These are phyloP conservation scores for Rotaria sp. DNA, from an alignment of 2,888 invertebrate genomes.

Conservation along the genomic window DNA sequence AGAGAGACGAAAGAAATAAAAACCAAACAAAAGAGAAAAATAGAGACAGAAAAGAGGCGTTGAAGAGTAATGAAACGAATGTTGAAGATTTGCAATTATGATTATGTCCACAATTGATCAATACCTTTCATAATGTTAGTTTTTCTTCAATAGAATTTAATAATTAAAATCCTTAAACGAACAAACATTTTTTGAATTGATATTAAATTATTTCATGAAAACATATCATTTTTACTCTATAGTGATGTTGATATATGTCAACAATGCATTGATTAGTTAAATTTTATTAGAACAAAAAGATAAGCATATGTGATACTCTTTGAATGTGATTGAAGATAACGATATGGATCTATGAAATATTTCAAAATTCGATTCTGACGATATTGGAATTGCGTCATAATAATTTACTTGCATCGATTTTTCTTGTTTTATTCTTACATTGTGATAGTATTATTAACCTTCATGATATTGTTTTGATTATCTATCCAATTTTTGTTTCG, in stretches of 20 bases:
- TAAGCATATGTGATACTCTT: not conserved
- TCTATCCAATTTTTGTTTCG: too few relatives aligned
- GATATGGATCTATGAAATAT: not conserved
- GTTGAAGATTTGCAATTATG: not conserved
- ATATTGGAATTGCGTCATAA: too few relatives aligned
- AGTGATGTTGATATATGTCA: too few relatives aligned
- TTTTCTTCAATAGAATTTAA: too few relatives aligned
- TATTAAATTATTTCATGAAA: too few relatives aligned
- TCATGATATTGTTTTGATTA: too few relatives aligned
- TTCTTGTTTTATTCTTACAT: not conserved
- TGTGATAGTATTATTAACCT: not conserved
- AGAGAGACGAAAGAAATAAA: constrained; percentile 7
- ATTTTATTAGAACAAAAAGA: not conserved
- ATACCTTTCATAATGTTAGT: not conserved
- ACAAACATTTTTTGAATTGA: not conserved
- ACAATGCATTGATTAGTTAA: too few relatives aligned
- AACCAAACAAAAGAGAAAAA: constrained; percentile 7
- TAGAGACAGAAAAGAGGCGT: not conserved
- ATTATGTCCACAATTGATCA: not conserved
- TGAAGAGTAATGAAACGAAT: constrained; percentile 2
- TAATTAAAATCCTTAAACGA: not conserved
- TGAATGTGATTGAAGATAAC: not conserved
- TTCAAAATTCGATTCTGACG: too few relatives aligned
- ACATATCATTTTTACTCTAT: too few relatives aligned
- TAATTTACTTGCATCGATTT: too few relatives aligned